phyloP scores from a whole-genome alignment of 2,113 vertebrate genomes.

The Catharus minimus region DNA sequence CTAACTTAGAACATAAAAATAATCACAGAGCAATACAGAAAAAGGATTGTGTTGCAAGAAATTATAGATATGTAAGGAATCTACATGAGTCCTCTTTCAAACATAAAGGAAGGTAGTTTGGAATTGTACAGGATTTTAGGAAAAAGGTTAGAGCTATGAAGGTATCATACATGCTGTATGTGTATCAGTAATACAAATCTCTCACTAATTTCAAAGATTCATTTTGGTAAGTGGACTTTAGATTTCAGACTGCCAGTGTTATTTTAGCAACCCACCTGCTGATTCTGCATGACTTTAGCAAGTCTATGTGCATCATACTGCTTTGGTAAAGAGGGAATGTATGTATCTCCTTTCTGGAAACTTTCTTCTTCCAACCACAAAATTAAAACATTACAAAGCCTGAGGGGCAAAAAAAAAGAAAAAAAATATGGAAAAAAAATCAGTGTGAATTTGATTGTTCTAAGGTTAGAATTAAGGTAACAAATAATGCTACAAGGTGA shows the following conservation, averaged over 20 bases:
- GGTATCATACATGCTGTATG: background rate
- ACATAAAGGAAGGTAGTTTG: background rate
- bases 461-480: background rate
- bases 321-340: conserved; percentile 91
- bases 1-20: background rate
- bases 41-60: background rate
- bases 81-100: background rate
- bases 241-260: background rate
- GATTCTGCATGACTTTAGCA: conserved; percentile 92
- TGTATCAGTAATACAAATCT: background rate
- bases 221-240: background rate
- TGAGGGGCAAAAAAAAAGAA: conserved; percentile 27
- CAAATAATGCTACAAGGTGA: background rate
- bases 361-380: conserved; percentile 95
- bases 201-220: background rate
- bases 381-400: conserved; percentile 90
- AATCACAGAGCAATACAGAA: background rate
- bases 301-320: conserved; percentile 90
- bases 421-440: background rate
- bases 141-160: background rate
- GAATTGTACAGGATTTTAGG: background rate
- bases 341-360: conserved; percentile 90
- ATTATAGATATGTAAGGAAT: background rate
- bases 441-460: background rate
- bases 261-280: conserved; percentile 73